Evolutionary conservation across 64 coral and sea anemone species (phyloP).

Genomic region (Catalaphyllia jardinei): DNA sequence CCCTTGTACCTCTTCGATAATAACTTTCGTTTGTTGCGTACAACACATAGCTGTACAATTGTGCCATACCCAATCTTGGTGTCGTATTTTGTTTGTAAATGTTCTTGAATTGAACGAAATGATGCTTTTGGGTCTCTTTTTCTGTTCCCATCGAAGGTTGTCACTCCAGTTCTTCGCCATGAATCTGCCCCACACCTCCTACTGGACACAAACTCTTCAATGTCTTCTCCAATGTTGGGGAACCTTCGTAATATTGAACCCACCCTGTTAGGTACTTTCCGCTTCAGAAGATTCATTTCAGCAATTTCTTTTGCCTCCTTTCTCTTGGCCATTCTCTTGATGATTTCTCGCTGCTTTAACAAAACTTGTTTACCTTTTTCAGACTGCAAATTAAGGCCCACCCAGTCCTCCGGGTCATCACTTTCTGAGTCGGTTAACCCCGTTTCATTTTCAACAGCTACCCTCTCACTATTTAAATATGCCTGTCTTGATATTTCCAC

Average conservation of each 20-base stretch:
- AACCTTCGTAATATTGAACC: slow-evolving; percentile 4
- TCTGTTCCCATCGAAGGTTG: neutral
- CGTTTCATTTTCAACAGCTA: slow-evolving; percentile 24
- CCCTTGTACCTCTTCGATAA: slow-evolving; percentile 4
- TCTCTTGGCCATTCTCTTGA: slow-evolving; percentile 38
- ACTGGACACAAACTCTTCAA: slow-evolving; percentile 61
- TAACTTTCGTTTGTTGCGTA: neutral
- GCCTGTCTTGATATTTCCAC: slow-evolving; percentile 47
- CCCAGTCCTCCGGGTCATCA: slow-evolving; percentile 3
- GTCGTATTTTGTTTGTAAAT: slow-evolving; percentile 37
- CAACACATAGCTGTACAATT: slow-evolving; percentile 29
- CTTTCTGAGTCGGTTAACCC: slow-evolving; percentile 34
- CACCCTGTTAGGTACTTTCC: slow-evolving; percentile 13
- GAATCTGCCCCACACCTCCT: slow-evolving; percentile 34
- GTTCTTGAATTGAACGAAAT: slow-evolving; percentile 12
- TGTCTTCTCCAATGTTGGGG: slow-evolving; percentile 55
- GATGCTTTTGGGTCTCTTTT: slow-evolving; percentile 26
- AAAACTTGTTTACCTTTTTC: slow-evolving; percentile 12
- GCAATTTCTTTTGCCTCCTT: slow-evolving; percentile 37
- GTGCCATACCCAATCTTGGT: slow-evolving; percentile 41
- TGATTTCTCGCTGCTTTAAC: slow-evolving; percentile 1
- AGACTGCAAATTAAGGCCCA: slow-evolving; percentile 2
- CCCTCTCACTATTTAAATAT: slow-evolving; percentile 16
- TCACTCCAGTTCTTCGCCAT: slow-evolving; percentile 47
- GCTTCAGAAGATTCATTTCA: slow-evolving; percentile 20